Conservation (phyloP, 2,888 invertebrate species). For the Drosophila phalerata region DNA sequence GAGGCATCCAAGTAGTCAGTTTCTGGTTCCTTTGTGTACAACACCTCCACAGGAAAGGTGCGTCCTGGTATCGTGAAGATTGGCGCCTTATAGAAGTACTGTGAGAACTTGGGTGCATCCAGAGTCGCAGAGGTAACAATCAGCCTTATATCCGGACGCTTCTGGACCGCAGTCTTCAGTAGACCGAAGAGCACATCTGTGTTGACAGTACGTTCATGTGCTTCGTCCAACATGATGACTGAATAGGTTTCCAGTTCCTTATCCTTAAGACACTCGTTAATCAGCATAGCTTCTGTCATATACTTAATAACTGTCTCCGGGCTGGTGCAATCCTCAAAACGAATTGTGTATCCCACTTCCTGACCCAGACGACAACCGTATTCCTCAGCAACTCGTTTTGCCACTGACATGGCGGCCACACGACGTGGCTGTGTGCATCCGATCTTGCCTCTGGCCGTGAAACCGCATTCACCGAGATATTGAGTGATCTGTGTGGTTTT, state of each 20-base stretch:
- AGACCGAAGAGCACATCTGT: conserved; percentile 99
- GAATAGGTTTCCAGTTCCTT: conserved; percentile 96
- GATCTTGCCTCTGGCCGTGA: conserved; percentile 96
- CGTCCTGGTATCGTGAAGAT: conserved; percentile 99
- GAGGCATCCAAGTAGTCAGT: conserved; percentile 99
- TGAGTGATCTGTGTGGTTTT: conserved; percentile 99
- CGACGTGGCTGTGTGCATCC: conserved; percentile 97
- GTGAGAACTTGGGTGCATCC: conserved; percentile 99
- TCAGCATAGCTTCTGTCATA: conserved; percentile 99
- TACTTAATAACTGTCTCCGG: conserved; percentile 99
- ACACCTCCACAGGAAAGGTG: conserved; percentile 98
- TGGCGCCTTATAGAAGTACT: conserved; percentile 99
- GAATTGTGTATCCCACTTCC: conserved; percentile 99
- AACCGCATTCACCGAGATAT: conserved; percentile 98
- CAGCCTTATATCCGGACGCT: conserved; percentile 96
- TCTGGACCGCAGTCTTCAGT: conserved; percentile 94
- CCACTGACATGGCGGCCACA: conserved; percentile 99
- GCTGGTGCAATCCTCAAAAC: conserved; percentile 99
- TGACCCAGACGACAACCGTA: conserved; percentile 98
- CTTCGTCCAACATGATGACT: conserved; percentile 99
- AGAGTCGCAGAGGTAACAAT: conserved; percentile 99
- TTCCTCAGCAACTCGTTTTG: conserved; percentile 99
- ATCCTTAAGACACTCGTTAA: conserved; percentile 98
- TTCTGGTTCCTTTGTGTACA: conserved; percentile 99
- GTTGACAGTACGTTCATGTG: conserved; percentile 99